A percentile compares a stretch with the other conserved stretches of the same genome.
Evolutionary conservation across 2,888 invertebrate species (phyloP).

Genomic region (Hypselothyrea guttata): DNA sequence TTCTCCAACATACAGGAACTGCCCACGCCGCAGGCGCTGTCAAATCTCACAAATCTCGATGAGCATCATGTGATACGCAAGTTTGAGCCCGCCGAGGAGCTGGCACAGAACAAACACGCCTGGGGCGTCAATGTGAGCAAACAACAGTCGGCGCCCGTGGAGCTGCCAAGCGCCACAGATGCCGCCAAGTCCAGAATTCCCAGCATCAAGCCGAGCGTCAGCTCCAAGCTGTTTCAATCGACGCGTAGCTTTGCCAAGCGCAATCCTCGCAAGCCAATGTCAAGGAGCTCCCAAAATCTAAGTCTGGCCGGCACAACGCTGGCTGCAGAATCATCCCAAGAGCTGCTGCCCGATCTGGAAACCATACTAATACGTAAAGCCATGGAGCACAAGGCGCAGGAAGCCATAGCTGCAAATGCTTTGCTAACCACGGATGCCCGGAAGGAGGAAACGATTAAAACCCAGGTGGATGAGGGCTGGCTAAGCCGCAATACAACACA

Average conservation of each 20-base stretch:
- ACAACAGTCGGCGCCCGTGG: slow-evolving; percentile 51
- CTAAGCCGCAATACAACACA: slow-evolving; percentile 80
- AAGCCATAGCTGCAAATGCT: slow-evolving; percentile 49
- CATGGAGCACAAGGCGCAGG: slow-evolving; percentile 67
- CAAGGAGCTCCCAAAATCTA: slow-evolving; percentile 62
- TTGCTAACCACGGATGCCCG: slow-evolving; percentile 38
- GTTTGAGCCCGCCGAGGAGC: slow-evolving; percentile 74
- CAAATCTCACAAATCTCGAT: slow-evolving; percentile 57
- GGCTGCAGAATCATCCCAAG: slow-evolving; percentile 2
- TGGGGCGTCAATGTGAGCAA: slow-evolving; percentile 82
- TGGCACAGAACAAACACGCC: slow-evolving; percentile 82
- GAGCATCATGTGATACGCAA: slow-evolving; percentile 69
- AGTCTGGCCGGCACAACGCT: not conserved
- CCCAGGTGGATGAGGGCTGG: slow-evolving; percentile 84
- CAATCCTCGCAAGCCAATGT: slow-evolving; percentile 89
- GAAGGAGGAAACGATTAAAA: slow-evolving; percentile 54
- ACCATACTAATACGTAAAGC: slow-evolving; percentile 80
- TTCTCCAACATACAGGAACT: slow-evolving; percentile 68
- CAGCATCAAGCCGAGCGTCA: slow-evolving; percentile 72
- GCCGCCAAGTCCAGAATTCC: slow-evolving; percentile 19
- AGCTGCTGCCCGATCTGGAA: slow-evolving; percentile 80
- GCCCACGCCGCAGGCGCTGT: slow-evolving; percentile 42
- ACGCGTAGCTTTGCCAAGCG: slow-evolving; percentile 86
- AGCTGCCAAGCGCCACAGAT: slow-evolving; percentile 2
- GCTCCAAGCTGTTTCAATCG: slow-evolving; percentile 87